A percentile compares a stretch with the other conserved stretches of the same genome.
These are phyloP conservation scores for Arctopsyche grandis DNA, from an alignment of 1,140 invertebrate species.

Conservation along the genomic window DNA sequence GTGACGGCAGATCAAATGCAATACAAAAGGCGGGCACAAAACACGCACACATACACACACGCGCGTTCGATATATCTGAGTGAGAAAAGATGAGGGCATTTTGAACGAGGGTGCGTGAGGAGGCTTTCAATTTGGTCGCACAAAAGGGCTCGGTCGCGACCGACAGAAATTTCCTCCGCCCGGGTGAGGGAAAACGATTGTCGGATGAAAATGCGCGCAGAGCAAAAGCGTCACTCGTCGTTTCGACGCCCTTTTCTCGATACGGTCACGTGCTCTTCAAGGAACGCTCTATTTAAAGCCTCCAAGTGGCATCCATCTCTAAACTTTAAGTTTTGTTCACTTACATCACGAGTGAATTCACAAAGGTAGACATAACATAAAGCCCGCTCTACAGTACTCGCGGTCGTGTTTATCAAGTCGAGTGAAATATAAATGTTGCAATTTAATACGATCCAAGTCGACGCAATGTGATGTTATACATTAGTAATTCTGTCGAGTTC, in stretches of 20 bases:
- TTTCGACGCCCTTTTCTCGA: not conserved
- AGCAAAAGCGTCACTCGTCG: constrained; percentile 13
- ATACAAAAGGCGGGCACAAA: constrained; percentile 31
- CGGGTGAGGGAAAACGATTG: not conserved
- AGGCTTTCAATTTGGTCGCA: constrained; percentile 42
- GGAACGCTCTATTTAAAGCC: no score
- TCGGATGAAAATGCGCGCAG: constrained; percentile 27
- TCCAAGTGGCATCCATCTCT: no score
- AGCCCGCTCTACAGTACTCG: no score
- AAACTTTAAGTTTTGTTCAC: no score
- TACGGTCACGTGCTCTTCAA: not conserved
- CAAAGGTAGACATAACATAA: no score
- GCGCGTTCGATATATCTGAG: not conserved
- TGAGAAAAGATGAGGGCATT: constrained; percentile 26
- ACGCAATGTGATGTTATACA: no score
- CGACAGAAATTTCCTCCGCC: not conserved
- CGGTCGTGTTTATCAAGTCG: no score
- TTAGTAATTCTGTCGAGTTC: no score
- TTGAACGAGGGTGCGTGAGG: constrained; percentile 25
- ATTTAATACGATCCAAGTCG: no score
- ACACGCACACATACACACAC: not conserved
- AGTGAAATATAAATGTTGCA: no score
- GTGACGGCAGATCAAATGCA: constrained; percentile 35
- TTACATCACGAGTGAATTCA: no score
- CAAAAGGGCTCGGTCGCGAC: constrained; percentile 31